Evolutionary conservation across 2,888 invertebrate genomes (phyloP), one percentile per base, ranked within the genome.

Genomic region (Chrysotoxum bicinctum): DNA sequence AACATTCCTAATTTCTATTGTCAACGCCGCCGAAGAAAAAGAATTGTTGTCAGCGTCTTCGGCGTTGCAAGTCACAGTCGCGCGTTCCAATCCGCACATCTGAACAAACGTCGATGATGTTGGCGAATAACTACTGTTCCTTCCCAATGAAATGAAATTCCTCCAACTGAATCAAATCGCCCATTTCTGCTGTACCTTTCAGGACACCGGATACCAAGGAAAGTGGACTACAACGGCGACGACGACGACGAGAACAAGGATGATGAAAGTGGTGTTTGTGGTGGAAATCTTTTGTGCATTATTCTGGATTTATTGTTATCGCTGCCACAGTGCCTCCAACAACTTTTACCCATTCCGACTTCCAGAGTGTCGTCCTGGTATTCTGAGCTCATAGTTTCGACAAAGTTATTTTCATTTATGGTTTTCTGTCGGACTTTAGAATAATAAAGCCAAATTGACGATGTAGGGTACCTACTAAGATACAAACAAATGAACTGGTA

Each of bases 381-480:
- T 52, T 48, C 37, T 52, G 66, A 37, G 78, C 70, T 19, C 72
- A 54, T 78, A 68, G 60, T 58, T 66, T 76, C 52, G 56, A 54
- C 68, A 58, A 54, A 80, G 80, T 80, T 76, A 84, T 84, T 84
- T 84, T 84, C 80, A 80, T 80, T 84, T 84, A 80, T 45, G 80
- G 80, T 48, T 70, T 75, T 69, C 54, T 58, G 40, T 62, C 56
- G 56, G 74, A 64, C 74, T 78, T 64, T 43, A 48, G 69, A 74
- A 64, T 79, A 83, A 74, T 79, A 79, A 64, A 75, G 52, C 70
- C 58, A 45, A 74, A 78, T 64, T 64, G 74, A 52, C 52, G 43
- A 23, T 66, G 4, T 26, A 14, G 40, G n/a, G 52, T 30, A n/a
- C n/a, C n/a, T n/a, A 58, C 50, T 26, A 16, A 45, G n/a, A 52